Evolutionary conservation across 2,113 vertebrate species (phyloP).

Genomic region (Tetrax tetrax): DNA sequence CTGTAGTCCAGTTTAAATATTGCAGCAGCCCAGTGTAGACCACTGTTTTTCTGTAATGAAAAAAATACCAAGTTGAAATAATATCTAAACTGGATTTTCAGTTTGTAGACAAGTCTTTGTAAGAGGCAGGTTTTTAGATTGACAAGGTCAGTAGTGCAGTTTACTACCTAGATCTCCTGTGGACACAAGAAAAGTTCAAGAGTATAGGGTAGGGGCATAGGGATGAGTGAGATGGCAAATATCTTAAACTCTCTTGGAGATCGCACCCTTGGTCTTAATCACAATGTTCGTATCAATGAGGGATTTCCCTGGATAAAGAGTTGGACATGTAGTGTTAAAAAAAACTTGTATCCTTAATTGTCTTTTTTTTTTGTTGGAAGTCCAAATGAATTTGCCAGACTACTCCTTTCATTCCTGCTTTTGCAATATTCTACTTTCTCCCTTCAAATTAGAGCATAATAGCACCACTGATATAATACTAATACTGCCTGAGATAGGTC

Average conservation of each 20-base stretch:
- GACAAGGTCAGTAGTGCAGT: not conserved
- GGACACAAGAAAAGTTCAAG: not conserved
- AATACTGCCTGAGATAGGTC: not conserved
- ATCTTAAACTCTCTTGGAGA: not conserved
- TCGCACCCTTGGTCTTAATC: not conserved
- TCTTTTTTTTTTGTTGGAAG: not conserved
- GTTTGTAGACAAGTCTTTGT: not conserved
- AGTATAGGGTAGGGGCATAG: not conserved
- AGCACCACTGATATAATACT: not conserved
- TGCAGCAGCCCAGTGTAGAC: not conserved
- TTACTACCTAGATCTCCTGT: not conserved
- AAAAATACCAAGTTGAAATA: not conserved
- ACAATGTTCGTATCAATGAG: not conserved
- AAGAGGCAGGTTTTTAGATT: not conserved
- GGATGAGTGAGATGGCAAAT: not conserved
- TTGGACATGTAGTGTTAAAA: not conserved
- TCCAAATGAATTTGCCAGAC: not conserved
- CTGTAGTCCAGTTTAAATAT: not conserved
- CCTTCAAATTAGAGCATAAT: not conserved
- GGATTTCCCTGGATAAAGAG: not conserved
- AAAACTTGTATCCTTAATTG: not conserved
- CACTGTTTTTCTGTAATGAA: not conserved
- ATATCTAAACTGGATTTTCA: rapidly evolving
- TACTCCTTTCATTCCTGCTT: not conserved
- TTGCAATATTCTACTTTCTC: not conserved